Base-by-base conservation (phyloP, 2,113 vertebrate genomes). In the Oncorhynchus masou region DNA sequence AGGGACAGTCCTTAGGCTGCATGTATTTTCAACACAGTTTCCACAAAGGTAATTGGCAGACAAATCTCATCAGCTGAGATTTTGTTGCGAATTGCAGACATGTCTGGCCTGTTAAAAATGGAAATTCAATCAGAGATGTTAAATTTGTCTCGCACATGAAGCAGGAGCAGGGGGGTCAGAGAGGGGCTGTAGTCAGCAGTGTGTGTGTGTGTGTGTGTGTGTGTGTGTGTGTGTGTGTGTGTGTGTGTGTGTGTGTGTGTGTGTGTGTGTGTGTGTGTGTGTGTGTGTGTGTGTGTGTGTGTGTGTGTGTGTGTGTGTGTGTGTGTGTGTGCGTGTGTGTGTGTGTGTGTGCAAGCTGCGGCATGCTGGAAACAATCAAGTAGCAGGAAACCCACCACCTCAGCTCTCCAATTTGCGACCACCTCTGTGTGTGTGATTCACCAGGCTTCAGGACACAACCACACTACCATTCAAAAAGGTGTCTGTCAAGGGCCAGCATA, bases 351-450 rank as follows among this genome's bases (percentile, higher is more conserved):
- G 77, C 76, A 66, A 77, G 80, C 78, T 83, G 81, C 62, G 84
- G 87, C 88, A 88, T 81, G 78, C 78, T 76, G 59, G 79, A 60
- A 86, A 83, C 87, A 85, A 89, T 89, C 89, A 85, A 69, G 77
- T 34, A 80, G 78, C 75, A 65, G 85, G 86, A 85, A 83, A 81
- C 51, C 5, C 51, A 54, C 76, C 15, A 62, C 49, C 0, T 70
- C 64, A 76, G 84, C 83, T 80, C 80, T 83, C 62, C 72, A 72
- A 70, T 85, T 84, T 86, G 80, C 75, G 69, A 49, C 80, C 76
- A 27, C 65, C 51, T 54, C 67, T 80, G 81, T 75, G 85, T 25
- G 24, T 27, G 22, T 15, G 68, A 69, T 69, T 45, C 31, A 69
- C 16, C 68, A 67, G 25, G 11, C 65, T 13, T 67, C 25, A 29